Evolutionary conservation across 2,888 invertebrate species (phyloP), one percentile per base, ranked within the genome.

Genomic region (Notocelia uddmanniana): DNA sequence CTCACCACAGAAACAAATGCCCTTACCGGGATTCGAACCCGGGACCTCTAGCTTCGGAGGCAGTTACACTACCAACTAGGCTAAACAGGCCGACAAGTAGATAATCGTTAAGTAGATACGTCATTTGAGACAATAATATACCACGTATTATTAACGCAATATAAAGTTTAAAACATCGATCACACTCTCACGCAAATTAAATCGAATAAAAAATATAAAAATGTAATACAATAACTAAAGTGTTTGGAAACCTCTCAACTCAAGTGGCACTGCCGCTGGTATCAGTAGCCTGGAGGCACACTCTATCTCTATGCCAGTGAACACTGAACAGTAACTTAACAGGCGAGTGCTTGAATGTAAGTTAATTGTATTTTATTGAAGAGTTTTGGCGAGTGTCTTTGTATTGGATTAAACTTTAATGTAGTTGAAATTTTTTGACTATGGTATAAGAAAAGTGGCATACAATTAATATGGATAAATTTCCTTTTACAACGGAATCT

Each of bases 281-380:
- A 82, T 87, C 86, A 75, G 76, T 85, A 80, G 86, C 88, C 87
- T 45, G 67, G 59, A 83, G 88, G 81, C 73, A 76, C 62, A 64
- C 57, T 78, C 73, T 64, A n/a, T 19, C 57, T 78, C 73, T 64
- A n/a, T 19, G 19, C 58, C 41, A 66, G 66, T 45, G 59, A 60
- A 66, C 41, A 66, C 58, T 45, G 59, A 60, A 66, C 26, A 37
- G 23, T 34, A 23, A 54, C 41, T 19, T 15, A 18, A 50, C 18
- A 18, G 45, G 58, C 19, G 15, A 50, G 69, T 31, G 60, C 66
- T 67, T 60, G 54, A 54, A 59, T 64, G 23, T 19, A 19, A 67
- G 34, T 18, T 59, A 59, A 67, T 71, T 54, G 54, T 55, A 71
- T 50, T 66, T 52, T 15, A 26, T 62, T 48, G 66, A 11, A 54